Evolutionary conservation across 2,888 invertebrate genomes (phyloP).

Genomic region (Drosophila paranaensis): DNA sequence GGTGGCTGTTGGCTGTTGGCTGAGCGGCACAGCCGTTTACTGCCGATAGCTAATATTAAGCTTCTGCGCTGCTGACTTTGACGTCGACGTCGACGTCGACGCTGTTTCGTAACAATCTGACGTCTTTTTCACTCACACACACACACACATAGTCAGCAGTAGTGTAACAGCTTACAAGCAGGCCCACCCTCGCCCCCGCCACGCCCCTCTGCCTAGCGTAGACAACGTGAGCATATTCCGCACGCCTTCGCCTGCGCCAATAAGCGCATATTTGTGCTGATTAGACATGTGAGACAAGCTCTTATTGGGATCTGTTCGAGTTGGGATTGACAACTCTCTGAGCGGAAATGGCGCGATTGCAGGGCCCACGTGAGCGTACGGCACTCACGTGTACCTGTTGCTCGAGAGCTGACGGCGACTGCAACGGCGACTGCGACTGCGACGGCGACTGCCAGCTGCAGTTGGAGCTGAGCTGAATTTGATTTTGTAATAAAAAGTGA

Average conservation of each 20-base stretch:
- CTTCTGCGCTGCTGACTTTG: conserved; percentile 32
- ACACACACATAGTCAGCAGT: conserved; percentile 6
- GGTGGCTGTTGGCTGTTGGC: neutral
- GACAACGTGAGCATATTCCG: conserved; percentile 26
- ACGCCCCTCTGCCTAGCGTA: neutral
- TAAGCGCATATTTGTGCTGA: conserved; percentile 19
- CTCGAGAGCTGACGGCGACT: neutral
- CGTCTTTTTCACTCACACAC: conserved; percentile 27
- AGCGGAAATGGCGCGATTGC: conserved; percentile 22
- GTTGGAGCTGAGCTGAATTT: neutral
- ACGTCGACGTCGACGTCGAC: conserved; percentile 24
- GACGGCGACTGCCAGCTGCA: neutral
- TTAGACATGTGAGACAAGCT: conserved; percentile 16
- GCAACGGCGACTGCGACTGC: too few relatives aligned
- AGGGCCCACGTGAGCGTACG: conserved; percentile 30
- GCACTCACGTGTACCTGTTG: conserved; percentile 50
- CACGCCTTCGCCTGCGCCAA: conserved; percentile 11
- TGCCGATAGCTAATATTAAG: conserved; percentile 50
- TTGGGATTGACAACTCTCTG: neutral
- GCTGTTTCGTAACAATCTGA: conserved; percentile 56
- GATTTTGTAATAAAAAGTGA: conserved; percentile 5
- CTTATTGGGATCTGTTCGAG: neutral
- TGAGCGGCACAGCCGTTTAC: conserved; percentile 20
- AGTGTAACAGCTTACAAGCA: conserved; percentile 18
- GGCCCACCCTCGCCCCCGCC: too few relatives aligned